Evolutionary conservation across 2,888 invertebrate species (phyloP).

Genomic region (Apomyelois bistriatella): DNA sequence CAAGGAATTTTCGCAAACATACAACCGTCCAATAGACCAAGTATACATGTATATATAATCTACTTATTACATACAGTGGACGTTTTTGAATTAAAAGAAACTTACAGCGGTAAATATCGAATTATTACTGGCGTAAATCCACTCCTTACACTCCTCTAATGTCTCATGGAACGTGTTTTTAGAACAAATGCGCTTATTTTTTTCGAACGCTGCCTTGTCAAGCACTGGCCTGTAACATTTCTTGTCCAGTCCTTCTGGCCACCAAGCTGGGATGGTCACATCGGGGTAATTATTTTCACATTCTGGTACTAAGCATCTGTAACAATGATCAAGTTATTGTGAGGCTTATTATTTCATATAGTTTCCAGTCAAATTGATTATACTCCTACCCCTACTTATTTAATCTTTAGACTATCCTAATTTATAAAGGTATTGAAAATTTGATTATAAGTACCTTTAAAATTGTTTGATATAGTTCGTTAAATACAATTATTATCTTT

Average conservation of each 20-base stretch:
- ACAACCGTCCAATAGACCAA: too few relatives aligned
- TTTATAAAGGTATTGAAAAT: too few relatives aligned
- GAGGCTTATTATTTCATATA: too few relatives aligned
- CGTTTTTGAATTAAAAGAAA: neutral
- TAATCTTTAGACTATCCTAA: too few relatives aligned
- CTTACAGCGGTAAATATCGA: conserved; percentile 56
- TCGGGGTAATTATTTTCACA: conserved; percentile 41
- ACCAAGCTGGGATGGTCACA: conserved; percentile 47
- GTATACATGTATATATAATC: too few relatives aligned
- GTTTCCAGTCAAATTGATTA: too few relatives aligned
- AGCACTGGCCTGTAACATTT: conserved; percentile 50
- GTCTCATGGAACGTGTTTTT: conserved; percentile 41
- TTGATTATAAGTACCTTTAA: too few relatives aligned
- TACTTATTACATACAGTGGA: too few relatives aligned
- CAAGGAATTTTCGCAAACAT: too few relatives aligned
- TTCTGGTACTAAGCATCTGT: conserved; percentile 55
- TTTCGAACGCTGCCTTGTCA: conserved; percentile 28
- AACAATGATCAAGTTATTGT: conserved; percentile 17
- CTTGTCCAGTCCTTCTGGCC: conserved; percentile 47
- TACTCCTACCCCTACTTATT: too few relatives aligned
- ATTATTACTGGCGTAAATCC: conserved; percentile 58
- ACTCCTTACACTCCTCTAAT: conserved; percentile 50
- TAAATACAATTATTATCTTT: too few relatives aligned
- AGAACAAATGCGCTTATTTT: conserved; percentile 42
- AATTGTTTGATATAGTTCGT: too few relatives aligned